A percentile compares a stretch with the other conserved stretches of the same genome.
Evolutionary conservation across 2,113 vertebrate species (phyloP).

Genomic region (Fulmarus glacialis): DNA sequence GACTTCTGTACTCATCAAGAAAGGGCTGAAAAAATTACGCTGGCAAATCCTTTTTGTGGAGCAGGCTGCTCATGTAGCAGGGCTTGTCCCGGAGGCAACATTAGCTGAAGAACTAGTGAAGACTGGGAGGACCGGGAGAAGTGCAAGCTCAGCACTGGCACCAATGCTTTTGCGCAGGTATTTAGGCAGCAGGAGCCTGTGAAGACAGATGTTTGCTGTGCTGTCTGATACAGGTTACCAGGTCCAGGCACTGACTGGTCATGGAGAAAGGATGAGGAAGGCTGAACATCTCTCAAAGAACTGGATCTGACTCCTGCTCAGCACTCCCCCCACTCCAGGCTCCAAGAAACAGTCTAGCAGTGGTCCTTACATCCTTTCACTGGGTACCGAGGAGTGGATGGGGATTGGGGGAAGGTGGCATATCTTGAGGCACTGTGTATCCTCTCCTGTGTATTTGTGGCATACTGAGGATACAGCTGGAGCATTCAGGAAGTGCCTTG

Average conservation of each 20-base stretch:
- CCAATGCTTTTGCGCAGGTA: background rate
- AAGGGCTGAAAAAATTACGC: background rate
- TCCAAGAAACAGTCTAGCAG: background rate
- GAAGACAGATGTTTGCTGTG: background rate
- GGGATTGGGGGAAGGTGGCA: rapidly evolving
- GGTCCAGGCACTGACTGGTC: background rate
- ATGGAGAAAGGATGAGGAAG: background rate
- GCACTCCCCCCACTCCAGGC: rapidly evolving
- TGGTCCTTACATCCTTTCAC: background rate
- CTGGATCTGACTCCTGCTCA: background rate
- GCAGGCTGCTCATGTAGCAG: background rate
- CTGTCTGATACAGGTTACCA: background rate
- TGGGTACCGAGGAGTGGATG: too few species aligned
- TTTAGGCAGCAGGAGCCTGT: background rate
- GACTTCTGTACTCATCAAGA: background rate
- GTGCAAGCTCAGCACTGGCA: rapidly evolving
- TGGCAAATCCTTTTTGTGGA: background rate
- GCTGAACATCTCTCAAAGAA: background rate
- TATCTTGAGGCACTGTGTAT: background rate
- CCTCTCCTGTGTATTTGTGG: background rate
- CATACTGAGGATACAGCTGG: background rate
- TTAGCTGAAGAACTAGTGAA: background rate
- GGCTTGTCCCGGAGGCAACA: background rate
- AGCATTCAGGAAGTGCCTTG: background rate
- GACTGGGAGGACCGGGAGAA: background rate